A percentile compares a stretch with the other conserved stretches of the same genome.
These are phyloP conservation scores for Neoniphon sammara DNA, from an alignment of 2,797 vertebrate species.

Conservation along the genomic window DNA sequence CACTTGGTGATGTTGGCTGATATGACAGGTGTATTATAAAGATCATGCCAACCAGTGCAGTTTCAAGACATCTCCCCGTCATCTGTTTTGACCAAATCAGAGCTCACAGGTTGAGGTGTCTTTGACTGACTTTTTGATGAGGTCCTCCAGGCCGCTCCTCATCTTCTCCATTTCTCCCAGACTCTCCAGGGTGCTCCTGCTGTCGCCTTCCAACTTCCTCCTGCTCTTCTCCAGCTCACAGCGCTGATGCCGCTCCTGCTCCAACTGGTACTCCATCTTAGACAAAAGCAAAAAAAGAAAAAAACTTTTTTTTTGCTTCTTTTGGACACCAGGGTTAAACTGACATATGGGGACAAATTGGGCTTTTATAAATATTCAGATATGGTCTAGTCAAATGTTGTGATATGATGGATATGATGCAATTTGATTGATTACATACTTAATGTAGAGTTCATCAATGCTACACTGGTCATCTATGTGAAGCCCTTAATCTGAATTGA, in stretches of 20 bases:
- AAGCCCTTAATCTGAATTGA: too few species aligned
- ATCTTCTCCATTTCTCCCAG: conserved; percentile 79
- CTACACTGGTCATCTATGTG: too few species aligned
- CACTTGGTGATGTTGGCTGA: too few species aligned
- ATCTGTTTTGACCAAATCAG: not conserved
- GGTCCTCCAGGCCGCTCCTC: conserved; percentile 80
- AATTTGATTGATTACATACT: not conserved
- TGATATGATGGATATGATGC: not conserved
- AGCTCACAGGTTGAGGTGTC: not conserved
- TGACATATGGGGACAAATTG: not conserved
- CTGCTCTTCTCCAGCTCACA: conserved; percentile 79
- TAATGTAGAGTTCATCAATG: too few species aligned
- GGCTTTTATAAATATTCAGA: not conserved
- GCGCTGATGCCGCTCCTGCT: conserved; percentile 77
- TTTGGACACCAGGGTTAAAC: not conserved
- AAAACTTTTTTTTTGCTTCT: too few species aligned
- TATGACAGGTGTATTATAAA: too few species aligned
- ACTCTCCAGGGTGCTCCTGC: conserved; percentile 76
- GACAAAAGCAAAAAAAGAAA: not conserved
- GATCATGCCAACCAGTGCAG: too few species aligned
- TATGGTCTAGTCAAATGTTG: not conserved
- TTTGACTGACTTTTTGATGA: conserved; percentile 80
- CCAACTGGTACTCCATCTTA: conserved; percentile 80
- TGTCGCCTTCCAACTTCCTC: conserved; percentile 78
- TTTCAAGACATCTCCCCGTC: not conserved